phyloP scores from a whole-genome alignment of 1,140 invertebrate species.

The Paraescarpia echinospica region DNA sequence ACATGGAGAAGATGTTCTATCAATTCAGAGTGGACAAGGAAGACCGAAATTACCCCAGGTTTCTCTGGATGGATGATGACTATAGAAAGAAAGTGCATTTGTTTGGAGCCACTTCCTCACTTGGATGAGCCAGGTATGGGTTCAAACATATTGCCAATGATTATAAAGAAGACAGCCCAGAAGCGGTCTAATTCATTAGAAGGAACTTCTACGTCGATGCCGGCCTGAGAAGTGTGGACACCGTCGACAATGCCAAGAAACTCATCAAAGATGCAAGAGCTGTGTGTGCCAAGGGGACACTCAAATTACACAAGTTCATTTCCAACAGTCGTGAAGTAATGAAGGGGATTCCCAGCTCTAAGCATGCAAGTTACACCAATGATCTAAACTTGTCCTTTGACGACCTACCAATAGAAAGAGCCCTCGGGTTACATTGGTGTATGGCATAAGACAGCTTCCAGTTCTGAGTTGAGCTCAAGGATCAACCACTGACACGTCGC shows the following conservation, averaged over 20 bases:
- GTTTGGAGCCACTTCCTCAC: constrained; percentile 35
- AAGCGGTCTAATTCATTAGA: constrained; percentile 31
- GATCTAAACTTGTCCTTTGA: constrained; percentile 35
- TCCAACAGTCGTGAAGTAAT: constrained; percentile 23
- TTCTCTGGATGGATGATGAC: constrained; percentile 33
- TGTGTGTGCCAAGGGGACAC: constrained; percentile 14
- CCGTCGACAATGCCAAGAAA: background rate
- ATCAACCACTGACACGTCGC: constrained; percentile 32
- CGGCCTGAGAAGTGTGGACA: background rate
- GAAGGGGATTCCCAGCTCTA: background rate
- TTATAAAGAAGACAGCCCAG: background rate
- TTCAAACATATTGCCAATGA: constrained; percentile 30
- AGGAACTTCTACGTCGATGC: constrained; percentile 32
- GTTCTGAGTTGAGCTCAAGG: constrained; percentile 30
- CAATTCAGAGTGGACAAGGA: constrained; percentile 27
- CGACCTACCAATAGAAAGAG: constrained; percentile 34
- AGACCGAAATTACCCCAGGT: constrained; percentile 29
- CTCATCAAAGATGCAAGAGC: constrained; percentile 23
- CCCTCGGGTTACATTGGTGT: constrained; percentile 37
- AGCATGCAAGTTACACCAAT: constrained; percentile 7
- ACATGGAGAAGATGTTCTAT: constrained; percentile 37
- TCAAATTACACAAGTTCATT: constrained; percentile 20
- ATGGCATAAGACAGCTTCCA: constrained; percentile 37
- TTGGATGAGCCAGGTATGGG: constrained; percentile 27
- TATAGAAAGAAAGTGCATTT: constrained; percentile 30